A percentile compares a stretch with the other conserved stretches of the same genome.
These are phyloP conservation scores for Peromyscus attwateri DNA, from an alignment of 2,797 vertebrate species.

Conservation along the genomic window DNA sequence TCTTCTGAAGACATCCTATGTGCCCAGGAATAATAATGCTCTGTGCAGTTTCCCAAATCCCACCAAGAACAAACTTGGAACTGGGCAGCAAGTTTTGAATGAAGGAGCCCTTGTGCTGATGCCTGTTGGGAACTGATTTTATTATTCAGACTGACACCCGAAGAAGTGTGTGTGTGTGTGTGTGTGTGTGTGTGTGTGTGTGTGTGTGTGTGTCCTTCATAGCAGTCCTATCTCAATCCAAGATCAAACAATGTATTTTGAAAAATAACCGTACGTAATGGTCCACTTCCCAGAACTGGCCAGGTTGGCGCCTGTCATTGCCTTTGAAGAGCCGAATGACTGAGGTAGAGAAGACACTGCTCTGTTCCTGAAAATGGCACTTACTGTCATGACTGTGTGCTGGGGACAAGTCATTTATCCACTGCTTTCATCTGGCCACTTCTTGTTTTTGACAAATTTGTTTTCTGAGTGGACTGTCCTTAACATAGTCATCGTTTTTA, in stretches of 20 bases:
- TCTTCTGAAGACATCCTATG: background rate
- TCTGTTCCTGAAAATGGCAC: background rate
- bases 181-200: background rate
- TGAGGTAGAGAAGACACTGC: background rate
- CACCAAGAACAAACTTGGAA: background rate
- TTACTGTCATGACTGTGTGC: background rate
- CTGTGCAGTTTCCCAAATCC: background rate
- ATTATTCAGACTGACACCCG: conserved; percentile 54
- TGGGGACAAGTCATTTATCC: background rate
- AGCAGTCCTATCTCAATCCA: conserved; percentile 68
- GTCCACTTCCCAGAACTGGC: conserved; percentile 62
- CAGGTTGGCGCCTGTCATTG: background rate
- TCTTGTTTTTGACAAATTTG: conserved; percentile 50
- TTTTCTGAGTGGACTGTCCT: conserved; percentile 23
- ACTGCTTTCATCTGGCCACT: conserved; percentile 2
- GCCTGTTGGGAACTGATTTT: conserved; percentile 58
- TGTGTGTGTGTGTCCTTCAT: conserved; percentile 52
- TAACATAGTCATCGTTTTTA: background rate
- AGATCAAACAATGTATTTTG: conserved; percentile 79
- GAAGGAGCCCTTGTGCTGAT: background rate
- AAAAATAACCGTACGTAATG: conserved; percentile 77
- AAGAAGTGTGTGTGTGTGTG: conserved; percentile 6
- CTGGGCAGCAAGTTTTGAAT: background rate
- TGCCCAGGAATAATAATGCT: background rate
- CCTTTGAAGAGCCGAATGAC: conserved; percentile 73